phyloP scores from a whole-genome alignment of 2,113 vertebrate species.

The Origma solitaria region DNA sequence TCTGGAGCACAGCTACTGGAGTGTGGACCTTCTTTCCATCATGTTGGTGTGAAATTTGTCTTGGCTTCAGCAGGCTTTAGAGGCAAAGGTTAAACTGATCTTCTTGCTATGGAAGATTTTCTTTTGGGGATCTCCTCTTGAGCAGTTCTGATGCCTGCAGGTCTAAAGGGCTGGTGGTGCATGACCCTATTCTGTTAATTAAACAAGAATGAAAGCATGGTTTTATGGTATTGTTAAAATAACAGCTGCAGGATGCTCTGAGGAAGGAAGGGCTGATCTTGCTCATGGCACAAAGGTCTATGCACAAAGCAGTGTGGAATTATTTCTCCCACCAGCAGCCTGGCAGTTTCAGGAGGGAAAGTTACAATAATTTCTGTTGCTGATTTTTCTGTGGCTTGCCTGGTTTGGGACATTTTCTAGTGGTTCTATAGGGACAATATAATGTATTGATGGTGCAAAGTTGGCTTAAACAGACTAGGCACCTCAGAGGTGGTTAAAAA shows the following conservation, averaged over 20 bases:
- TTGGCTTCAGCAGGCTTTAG: not conserved
- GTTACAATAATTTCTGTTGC: not conserved
- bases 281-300: not conserved
- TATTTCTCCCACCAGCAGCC: not conserved
- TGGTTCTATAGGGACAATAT: not conserved
- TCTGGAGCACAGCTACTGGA: not conserved
- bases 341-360: not conserved
- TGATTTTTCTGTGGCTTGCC: not conserved
- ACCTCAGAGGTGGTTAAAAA: not conserved
- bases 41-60: not conserved
- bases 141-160: not conserved
- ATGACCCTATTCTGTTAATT: not conserved
- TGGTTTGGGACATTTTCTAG: not conserved
- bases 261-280: not conserved
- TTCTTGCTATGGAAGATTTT: not conserved
- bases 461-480: not conserved
- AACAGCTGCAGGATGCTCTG: not conserved
- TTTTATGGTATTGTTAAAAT: not conserved
- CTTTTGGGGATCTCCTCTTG: not conserved
- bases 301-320: not conserved
- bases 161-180: not conserved
- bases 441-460: not conserved
- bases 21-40: not conserved
- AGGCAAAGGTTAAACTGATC: not conserved
- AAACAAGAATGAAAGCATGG: not conserved